Conservation (phyloP, 2,113 vertebrate species). For the Sinocyclocheilus anshuiensis region DNA sequence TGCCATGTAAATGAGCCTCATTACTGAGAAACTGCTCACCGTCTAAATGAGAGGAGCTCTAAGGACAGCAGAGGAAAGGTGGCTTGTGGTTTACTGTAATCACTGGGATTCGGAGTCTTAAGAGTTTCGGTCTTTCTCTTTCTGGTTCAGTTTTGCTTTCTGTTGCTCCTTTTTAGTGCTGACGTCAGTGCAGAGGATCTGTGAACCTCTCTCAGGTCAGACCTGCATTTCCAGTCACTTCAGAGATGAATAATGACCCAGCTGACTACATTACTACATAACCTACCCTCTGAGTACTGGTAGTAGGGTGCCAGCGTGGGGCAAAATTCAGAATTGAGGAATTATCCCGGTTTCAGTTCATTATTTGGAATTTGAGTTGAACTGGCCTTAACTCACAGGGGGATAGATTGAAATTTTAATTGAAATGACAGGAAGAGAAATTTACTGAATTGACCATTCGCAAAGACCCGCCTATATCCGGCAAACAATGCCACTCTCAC, state of each 20-base stretch:
- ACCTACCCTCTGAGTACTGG: neutral
- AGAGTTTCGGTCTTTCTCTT: neutral
- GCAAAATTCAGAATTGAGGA: neutral
- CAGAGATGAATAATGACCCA: neutral
- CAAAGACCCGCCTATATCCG: too few species aligned
- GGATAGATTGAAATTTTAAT: too few species aligned
- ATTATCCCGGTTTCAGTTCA: neutral
- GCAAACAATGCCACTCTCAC: too few species aligned
- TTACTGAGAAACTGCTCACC: conserved; percentile 27
- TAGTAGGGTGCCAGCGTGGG: neutral
- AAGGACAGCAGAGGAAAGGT: neutral
- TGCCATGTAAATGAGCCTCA: conserved; percentile 48
- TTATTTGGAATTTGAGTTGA: neutral
- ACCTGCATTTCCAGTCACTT: neutral
- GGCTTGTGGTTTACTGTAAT: neutral
- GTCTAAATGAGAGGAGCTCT: neutral
- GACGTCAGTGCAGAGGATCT: neutral
- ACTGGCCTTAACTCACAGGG: neutral
- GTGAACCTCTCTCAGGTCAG: neutral
- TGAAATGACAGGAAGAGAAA: too few species aligned
- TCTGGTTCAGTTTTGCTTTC: neutral
- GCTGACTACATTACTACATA: neutral
- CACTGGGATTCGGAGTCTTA: neutral
- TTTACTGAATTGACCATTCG: too few species aligned
- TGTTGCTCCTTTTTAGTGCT: neutral